Base-by-base conservation (phyloP, 1,140 invertebrate genomes). In the Mercenaria mercenaria region DNA sequence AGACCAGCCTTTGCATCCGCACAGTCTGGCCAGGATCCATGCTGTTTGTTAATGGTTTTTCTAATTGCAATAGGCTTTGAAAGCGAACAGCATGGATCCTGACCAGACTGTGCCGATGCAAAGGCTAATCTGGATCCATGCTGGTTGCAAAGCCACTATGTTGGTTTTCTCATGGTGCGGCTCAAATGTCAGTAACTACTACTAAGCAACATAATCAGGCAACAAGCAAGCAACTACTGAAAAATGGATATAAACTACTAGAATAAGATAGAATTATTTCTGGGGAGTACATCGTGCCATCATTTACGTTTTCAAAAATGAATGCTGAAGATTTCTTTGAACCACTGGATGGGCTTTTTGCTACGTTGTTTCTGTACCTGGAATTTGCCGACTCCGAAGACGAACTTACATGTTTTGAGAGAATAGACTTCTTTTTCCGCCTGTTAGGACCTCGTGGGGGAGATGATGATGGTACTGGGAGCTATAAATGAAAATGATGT, bases 251-350 rank as follows among this genome's bases (percentile, higher is more conserved):
- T 47, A 47, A 47, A 56, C 59, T 64, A 64, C 59, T 29, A 64
- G n/a, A 29, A 64, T 29, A 47, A 64, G 20, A 59, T 29, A 64
- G 59, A 26, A 64, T 64, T 2, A 87, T 29, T 37, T 39, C 23
- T 32, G 39, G n/a, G 43, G 39, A 43, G 59, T 56, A 82, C 29
- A 11, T 59, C 59, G 56, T 82, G 43, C 80, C 80, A 82, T 11
- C 11, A 81, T 69, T 88, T 88, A 88, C 86, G 34, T 88, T 88
- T 88, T 88, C 86, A 81, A 88, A 88, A 37, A 88, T 88, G 47
- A 64, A 69, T 32, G 86, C 50, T 52, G 86, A 64, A 26, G 86
- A 88, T 72, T 88, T 88, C 86, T 80, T 88, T 59, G 82, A 32
- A 47, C 82, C 67, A 43, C 37, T 47, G 20, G 52, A 34, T 6